Base-by-base conservation (phyloP, 2,888 invertebrate genomes). In the Germaria angustata region DNA sequence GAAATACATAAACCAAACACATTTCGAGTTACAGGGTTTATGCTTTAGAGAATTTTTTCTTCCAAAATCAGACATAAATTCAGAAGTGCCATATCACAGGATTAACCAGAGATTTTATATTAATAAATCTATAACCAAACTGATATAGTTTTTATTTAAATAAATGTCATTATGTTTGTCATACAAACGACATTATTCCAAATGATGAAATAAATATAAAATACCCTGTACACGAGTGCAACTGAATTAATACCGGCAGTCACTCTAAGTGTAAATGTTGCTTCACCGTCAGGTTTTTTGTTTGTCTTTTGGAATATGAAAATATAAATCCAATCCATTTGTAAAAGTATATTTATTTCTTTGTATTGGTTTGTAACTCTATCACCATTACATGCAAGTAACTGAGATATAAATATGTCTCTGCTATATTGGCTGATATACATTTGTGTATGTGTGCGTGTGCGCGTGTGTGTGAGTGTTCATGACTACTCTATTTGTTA, bases 351-450 rank as follows among this genome's bases (percentile, higher is more conserved):
- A 36, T 24, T 36, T 49, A n/a, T n/a, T n/a, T n/a, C n/a, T 49
- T 34, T 17, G 8, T 46, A 8, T 49, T 15, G 7, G 5, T 20
- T 22, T 41, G 20, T 15, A 39, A 66, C 9, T 24, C 36, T n/a
- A 11, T 24, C 51, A n/a, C 36, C 24, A 17, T 28, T 28, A 13
- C 17, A 61, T 36, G 8, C 20, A 20, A 46, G n/a, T 24, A 34
- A 34, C 5, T 24, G 5, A 22, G 15, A 28, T 15, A 6, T 8
- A 20, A 2, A 8, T 46, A 28, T 66, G 59, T 59, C 1, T 34
- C 36, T 68, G 76, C 66, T 59, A 76, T 68, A 66, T 66, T 55
- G 46, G 46, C 32, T 65, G 36, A 2, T 32, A n/a, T n/a, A n/a
- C n/a, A n/a, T n/a, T n/a, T 72, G 11, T n/a, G 13, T 41, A 2